A percentile compares a stretch with the other conserved stretches of the same genome.
Evolutionary conservation across 2,113 vertebrate genomes (phyloP).

Genomic region (Gavia stellata): DNA sequence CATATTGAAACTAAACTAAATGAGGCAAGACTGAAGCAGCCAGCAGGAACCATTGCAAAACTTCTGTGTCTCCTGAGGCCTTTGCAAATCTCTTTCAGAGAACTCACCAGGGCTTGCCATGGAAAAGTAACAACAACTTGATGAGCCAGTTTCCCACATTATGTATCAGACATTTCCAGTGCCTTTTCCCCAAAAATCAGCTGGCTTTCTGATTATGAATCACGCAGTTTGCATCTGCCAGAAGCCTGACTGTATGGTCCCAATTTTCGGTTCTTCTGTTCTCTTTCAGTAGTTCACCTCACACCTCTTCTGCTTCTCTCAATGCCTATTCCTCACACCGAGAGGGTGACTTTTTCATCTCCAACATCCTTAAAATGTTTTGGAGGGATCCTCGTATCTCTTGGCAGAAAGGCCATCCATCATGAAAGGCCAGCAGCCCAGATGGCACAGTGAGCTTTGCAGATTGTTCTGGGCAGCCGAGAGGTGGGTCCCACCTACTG

Average conservation of each 20-base stretch:
- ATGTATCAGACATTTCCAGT: neutral
- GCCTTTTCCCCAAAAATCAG: neutral
- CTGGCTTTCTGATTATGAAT: neutral
- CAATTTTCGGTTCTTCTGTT: neutral
- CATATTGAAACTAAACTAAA: neutral
- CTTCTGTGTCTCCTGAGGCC: neutral
- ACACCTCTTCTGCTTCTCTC: neutral
- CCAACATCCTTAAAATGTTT: neutral
- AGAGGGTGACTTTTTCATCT: neutral
- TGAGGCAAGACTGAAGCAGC: neutral
- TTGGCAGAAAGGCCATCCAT: neutral
- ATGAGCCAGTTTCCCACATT: neutral
- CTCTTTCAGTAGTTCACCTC: neutral
- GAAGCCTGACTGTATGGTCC: neutral
- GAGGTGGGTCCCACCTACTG: neutral
- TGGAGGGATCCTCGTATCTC: neutral
- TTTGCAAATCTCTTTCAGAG: neutral
- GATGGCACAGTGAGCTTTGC: neutral
- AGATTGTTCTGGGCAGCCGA: neutral
- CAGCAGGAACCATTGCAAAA: neutral
- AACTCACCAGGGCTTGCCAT: neutral
- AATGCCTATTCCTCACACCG: neutral
- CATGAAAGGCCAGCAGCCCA: neutral
- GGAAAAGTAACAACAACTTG: neutral
- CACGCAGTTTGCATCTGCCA: neutral